phyloP scores from a whole-genome alignment of 92 coral and sea anemone species.

The Bergia sp. region DNA sequence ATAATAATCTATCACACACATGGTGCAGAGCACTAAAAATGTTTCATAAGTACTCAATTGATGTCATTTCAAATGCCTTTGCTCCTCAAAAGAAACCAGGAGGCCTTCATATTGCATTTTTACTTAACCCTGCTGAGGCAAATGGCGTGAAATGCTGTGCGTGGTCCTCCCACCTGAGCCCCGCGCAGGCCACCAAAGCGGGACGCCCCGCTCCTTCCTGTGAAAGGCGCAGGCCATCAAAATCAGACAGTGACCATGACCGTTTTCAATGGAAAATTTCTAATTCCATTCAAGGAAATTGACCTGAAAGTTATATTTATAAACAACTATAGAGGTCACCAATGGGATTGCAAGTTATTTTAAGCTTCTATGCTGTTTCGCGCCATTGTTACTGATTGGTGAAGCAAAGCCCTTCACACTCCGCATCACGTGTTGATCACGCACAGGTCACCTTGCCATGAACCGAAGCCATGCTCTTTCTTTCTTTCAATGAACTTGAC shows the following conservation, averaged over 20 bases:
- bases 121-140: neutral
- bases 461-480: conserved; percentile 11
- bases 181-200: conserved; percentile 7
- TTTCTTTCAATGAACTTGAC: conserved; percentile 24
- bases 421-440: neutral
- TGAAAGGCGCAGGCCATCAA: conserved; percentile 19
- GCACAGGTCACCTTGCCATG: conserved; percentile 14
- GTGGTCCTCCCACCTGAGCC: conserved; percentile 5
- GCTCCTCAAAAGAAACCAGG: too few species aligned
- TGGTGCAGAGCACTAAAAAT: too few species aligned
- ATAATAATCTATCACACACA: too few species aligned
- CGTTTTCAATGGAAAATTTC: conserved; percentile 19
- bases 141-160: neutral
- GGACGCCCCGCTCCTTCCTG: conserved; percentile 22
- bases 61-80: too few species aligned
- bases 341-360: neutral
- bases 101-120: too few species aligned
- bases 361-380: neutral
- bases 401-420: conserved; percentile 10
- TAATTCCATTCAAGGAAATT: conserved; percentile 18
- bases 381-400: conserved; percentile 22
- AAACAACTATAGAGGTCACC: conserved; percentile 18
- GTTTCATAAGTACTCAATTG: too few species aligned
- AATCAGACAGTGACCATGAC: conserved; percentile 26
- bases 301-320: conserved; percentile 18